Evolutionary conservation across 2,888 invertebrate genomes (phyloP).

Genomic region (Priocnemis perturbator): DNA sequence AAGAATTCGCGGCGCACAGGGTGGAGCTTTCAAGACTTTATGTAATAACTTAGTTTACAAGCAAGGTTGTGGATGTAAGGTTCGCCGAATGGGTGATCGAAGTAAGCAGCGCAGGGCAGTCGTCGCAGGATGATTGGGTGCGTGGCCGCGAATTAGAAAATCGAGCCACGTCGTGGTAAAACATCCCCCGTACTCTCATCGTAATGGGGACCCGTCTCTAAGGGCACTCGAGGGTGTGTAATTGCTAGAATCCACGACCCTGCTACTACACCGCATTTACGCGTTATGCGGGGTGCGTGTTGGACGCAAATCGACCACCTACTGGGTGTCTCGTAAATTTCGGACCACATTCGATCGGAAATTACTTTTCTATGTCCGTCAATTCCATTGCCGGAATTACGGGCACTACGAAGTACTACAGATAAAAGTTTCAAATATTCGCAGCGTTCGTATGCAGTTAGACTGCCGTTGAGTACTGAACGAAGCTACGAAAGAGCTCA

Average conservation of each 20-base stretch:
- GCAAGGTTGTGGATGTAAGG: no score
- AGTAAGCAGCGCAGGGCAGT: no score
- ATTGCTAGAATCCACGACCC: conserved; percentile 75
- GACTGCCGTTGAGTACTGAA: no score
- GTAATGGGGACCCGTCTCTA: conserved; percentile 72
- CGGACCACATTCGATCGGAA: conserved; percentile 12
- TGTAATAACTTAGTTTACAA: no score
- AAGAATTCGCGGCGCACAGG: no score
- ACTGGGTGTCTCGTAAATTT: conserved; percentile 61
- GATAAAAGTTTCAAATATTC: no score
- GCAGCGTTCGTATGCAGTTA: no score
- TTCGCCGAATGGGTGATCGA: no score
- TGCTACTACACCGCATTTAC: conserved; percentile 70
- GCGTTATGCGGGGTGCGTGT: conserved; percentile 64
- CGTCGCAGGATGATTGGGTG: conserved; percentile 3
- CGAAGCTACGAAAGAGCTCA: no score
- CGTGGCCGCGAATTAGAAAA: conserved; percentile 59
- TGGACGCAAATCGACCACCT: conserved; percentile 57
- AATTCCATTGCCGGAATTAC: no score
- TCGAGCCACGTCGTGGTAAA: conserved; percentile 63
- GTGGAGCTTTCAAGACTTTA: no score
- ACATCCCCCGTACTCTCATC: conserved; percentile 69
- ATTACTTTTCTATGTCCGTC: conserved; percentile 8
- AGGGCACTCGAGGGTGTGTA: conserved; percentile 74
- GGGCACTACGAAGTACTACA: no score